A percentile compares a stretch with the other conserved stretches of the same genome.
These are phyloP conservation scores for Chaunax sp. DNA, from an alignment of 2,797 vertebrate species.

Conservation along the genomic window DNA sequence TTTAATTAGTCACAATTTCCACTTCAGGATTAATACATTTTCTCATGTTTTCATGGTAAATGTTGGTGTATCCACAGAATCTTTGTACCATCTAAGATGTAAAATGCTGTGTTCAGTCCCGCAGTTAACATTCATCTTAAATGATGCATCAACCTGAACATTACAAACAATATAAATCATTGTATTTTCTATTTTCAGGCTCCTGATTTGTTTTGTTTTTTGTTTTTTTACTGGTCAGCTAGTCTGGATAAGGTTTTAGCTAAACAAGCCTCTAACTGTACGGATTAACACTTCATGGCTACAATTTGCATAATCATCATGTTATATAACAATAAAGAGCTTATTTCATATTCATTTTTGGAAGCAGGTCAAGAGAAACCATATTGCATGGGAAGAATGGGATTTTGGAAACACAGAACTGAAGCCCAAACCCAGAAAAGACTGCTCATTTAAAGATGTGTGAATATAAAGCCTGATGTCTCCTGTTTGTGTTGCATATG, in stretches of 20 bases:
- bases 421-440: conserved; percentile 16
- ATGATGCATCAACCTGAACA: no score
- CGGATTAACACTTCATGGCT: conserved; percentile 41
- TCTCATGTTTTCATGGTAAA: no score
- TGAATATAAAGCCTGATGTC: conserved; percentile 3
- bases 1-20: no score
- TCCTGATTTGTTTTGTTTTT: not conserved
- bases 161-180: conserved; percentile 1
- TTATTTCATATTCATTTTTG: conserved; percentile 52
- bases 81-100: no score
- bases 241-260: conserved; percentile 18
- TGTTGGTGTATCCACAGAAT: no score
- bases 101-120: no score
- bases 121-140: no score
- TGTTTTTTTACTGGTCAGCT: conserved; percentile 36
- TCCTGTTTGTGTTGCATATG: not conserved
- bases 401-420: conserved; percentile 27
- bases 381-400: conserved; percentile 14
- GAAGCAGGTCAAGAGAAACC: conserved; percentile 61
- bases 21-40: no score
- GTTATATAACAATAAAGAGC: conserved; percentile 59
- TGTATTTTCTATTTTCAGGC: conserved; percentile 11
- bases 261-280: conserved; percentile 50
- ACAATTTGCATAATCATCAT: conserved; percentile 58
- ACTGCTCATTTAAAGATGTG: conserved; percentile 14